Evolutionary conservation across 2,113 vertebrate species (phyloP).

Genomic region (Siphamia tubifer): DNA sequence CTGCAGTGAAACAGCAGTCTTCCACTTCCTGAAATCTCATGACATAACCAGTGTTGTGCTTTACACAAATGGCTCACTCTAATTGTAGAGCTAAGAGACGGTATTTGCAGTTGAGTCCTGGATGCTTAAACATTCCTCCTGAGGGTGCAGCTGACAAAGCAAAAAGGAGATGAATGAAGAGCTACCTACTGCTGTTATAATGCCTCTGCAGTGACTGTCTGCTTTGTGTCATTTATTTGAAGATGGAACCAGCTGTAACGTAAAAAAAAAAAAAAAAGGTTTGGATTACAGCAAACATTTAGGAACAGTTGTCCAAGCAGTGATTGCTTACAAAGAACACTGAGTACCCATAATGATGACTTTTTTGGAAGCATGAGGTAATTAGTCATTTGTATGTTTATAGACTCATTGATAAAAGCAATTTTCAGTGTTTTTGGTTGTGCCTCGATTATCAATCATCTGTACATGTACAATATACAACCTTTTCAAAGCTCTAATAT

Average conservation of each 20-base stretch:
- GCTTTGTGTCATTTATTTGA: background rate
- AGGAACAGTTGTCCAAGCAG: background rate
- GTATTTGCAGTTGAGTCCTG: background rate
- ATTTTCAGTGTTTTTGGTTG: too few species aligned
- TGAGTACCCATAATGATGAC: background rate
- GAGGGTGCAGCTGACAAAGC: slow-evolving; percentile 8
- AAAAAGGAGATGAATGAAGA: background rate
- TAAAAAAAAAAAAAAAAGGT: background rate
- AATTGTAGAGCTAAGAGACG: background rate
- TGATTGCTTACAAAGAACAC: background rate
- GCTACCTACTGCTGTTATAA: background rate
- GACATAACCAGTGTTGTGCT: background rate
- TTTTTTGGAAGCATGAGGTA: background rate
- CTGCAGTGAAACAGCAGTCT: background rate
- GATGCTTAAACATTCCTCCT: slow-evolving; percentile 27
- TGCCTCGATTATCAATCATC: too few species aligned
- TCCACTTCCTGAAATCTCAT: background rate
- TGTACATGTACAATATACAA: too few species aligned
- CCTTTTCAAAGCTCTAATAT: background rate
- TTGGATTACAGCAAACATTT: background rate
- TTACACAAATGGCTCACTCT: background rate
- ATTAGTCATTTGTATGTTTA: too few species aligned
- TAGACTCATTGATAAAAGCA: too few species aligned
- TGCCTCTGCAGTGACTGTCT: background rate
- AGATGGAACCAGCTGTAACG: background rate